Evolutionary conservation across 2,888 invertebrate genomes (phyloP).

Genomic region (Apodemia zela): DNA sequence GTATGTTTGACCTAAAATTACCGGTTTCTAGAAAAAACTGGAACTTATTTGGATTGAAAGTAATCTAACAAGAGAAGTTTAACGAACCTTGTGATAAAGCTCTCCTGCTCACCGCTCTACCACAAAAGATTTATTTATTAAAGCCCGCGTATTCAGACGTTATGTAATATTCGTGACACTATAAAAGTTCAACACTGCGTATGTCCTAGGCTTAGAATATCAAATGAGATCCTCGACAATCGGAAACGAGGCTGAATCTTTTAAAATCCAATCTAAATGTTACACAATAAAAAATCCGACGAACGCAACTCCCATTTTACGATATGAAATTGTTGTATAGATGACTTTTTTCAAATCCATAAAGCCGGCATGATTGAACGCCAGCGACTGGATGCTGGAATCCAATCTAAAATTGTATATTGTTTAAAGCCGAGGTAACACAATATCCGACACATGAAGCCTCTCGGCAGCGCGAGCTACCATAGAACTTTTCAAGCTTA

Average conservation of each 20-base stretch:
- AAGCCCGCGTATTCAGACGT: neutral
- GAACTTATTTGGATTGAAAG: neutral
- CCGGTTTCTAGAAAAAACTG: neutral
- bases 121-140: neutral
- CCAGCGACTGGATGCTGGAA: neutral
- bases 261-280: neutral
- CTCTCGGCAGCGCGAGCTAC: neutral
- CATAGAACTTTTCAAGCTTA: neutral
- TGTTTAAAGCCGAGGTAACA: neutral
- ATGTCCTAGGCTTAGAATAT: neutral
- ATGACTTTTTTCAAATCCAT: neutral
- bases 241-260: neutral
- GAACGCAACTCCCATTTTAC: neutral
- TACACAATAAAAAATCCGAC: neutral
- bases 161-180: neutral
- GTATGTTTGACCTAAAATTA: neutral
- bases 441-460: conserved; percentile 1
- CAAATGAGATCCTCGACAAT: neutral
- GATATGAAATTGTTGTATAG: neutral
- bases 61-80: neutral
- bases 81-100: neutral
- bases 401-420: conserved; percentile 5
- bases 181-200: neutral
- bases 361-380: conserved; percentile 3
- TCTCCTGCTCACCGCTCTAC: neutral